phyloP scores from a whole-genome alignment of 1,140 invertebrate species.

The Halyomorpha halys region DNA sequence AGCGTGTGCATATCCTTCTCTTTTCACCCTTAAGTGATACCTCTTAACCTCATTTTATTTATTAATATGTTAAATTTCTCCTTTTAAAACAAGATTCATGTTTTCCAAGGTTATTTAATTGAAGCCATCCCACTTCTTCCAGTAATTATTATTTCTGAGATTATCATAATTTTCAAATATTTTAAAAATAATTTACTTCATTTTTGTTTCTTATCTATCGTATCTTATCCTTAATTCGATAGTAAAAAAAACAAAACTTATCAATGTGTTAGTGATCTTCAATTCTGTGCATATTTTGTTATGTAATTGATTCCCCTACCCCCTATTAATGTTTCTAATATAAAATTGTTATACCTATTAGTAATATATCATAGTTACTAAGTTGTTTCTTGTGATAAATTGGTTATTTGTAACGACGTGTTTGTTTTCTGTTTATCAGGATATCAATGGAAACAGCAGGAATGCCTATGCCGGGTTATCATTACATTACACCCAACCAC shows the following conservation, averaged over 20 bases:
- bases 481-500: constrained; percentile 82
- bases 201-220: too few species aligned
- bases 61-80: not conserved
- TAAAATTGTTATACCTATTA: too few species aligned
- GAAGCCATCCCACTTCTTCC: constrained; percentile 7
- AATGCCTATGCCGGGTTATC: constrained; percentile 76
- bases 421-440: constrained; percentile 46
- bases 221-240: too few species aligned
- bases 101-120: not conserved
- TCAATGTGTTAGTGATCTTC: constrained; percentile 15
- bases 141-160: too few species aligned
- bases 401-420: not conserved
- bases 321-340: too few species aligned
- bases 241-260: too few species aligned
- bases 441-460: constrained; percentile 87
- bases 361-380: too few species aligned
- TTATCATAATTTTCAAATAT: too few species aligned
- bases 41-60: not conserved
- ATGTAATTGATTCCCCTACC: not conserved
- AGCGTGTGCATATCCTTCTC: constrained; percentile 19
- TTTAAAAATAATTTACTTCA: too few species aligned
- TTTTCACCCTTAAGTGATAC: not conserved
- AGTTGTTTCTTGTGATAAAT: too few species aligned
- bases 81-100: too few species aligned
- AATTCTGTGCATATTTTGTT: constrained; percentile 6